Percentiles rank a stretch among this genome's conserved stretches.
These are phyloP conservation scores for Mellivora capensis DNA, from an alignment of 2,113 vertebrate species.

Conservation along the genomic window DNA sequence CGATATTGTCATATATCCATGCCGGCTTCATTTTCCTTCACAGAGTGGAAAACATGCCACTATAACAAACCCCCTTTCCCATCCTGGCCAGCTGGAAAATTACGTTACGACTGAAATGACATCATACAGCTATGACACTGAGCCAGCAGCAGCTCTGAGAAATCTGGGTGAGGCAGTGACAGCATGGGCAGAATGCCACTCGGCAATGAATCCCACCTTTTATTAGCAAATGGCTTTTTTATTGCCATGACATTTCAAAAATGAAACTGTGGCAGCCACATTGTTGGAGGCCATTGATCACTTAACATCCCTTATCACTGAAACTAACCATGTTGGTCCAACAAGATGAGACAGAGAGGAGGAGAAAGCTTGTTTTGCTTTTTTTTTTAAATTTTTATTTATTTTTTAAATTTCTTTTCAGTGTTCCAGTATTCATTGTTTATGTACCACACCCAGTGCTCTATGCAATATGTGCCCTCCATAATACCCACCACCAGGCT, in stretches of 20 bases:
- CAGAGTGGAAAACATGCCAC: slow-evolving; percentile 45
- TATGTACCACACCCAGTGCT: too few species aligned
- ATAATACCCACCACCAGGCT: too few species aligned
- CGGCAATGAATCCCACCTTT: neutral
- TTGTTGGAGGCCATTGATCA: neutral
- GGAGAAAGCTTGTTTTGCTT: too few species aligned
- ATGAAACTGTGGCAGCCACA: neutral
- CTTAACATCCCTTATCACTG: neutral
- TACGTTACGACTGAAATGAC: slow-evolving; percentile 55
- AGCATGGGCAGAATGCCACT: neutral
- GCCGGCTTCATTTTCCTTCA: slow-evolving; percentile 62
- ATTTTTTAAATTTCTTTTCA: too few species aligned
- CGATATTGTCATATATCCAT: neutral
- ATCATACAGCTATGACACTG: neutral
- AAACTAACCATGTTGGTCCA: neutral
- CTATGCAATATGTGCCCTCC: too few species aligned
- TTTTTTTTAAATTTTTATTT: too few species aligned
- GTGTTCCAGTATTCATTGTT: too few species aligned
- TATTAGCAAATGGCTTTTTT: neutral
- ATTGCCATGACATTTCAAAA: slow-evolving; percentile 1
- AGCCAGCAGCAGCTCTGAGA: neutral
- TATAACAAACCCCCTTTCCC: slow-evolving; percentile 56
- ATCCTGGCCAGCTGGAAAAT: slow-evolving; percentile 68
- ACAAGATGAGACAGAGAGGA: neutral
- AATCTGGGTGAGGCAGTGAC: slow-evolving; percentile 21